A percentile compares a stretch with the other conserved stretches of the same genome.
Evolutionary conservation across 2,888 invertebrate genomes (phyloP).

Genomic region (Serrognathus titanus): DNA sequence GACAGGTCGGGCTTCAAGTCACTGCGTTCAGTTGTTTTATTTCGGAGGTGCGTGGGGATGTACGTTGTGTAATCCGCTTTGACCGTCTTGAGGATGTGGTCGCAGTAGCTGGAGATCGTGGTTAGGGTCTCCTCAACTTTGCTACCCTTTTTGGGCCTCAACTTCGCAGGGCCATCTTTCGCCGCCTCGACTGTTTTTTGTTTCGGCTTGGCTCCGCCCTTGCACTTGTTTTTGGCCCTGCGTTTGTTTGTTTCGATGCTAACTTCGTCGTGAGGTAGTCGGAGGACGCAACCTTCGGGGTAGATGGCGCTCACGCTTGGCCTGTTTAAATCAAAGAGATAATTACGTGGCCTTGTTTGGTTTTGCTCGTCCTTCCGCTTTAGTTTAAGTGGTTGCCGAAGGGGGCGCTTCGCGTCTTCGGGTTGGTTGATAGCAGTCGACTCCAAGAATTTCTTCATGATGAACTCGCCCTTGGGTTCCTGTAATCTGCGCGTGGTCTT

Average conservation of each 20-base stretch:
- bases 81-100: not conserved
- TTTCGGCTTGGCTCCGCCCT: not conserved
- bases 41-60: not conserved
- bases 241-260: too few species aligned
- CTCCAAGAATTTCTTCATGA: not conserved
- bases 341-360: not conserved
- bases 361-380: not conserved
- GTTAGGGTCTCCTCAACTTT: not conserved
- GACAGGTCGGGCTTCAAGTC: not conserved
- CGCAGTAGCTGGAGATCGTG: not conserved
- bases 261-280: too few species aligned
- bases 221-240: too few species aligned
- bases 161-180: not conserved
- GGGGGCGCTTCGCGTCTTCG: not conserved
- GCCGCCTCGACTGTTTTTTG: not conserved
- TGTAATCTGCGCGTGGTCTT: not conserved
- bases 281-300: too few species aligned
- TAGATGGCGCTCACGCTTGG: too few species aligned
- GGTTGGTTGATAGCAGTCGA: not conserved
- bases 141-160: not conserved
- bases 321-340: too few species aligned
- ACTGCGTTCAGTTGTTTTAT: not conserved
- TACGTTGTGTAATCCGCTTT: not conserved
- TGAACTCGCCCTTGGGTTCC: not conserved
- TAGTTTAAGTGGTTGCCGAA: too few species aligned